Conservation (phyloP, 2,888 invertebrate species). For the Blastobasis adustella region DNA sequence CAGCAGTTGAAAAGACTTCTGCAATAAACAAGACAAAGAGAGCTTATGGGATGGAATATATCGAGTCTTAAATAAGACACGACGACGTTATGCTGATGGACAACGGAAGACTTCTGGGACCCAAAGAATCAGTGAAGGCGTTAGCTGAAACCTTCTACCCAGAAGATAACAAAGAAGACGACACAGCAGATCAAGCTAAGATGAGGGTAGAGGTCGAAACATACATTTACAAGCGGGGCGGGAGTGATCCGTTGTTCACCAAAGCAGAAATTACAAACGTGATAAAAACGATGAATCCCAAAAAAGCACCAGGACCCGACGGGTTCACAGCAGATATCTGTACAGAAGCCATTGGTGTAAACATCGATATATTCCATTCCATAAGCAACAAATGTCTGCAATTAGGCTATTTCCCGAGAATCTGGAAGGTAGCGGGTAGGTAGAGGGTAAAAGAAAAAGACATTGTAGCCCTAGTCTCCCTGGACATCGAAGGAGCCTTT, state of each 20-base stretch:
- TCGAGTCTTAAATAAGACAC: too few species aligned
- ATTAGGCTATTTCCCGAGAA: conserved; percentile 4
- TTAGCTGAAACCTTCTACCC: conserved; percentile 11
- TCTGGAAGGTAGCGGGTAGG: conserved; percentile 10
- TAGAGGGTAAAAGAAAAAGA: not conserved
- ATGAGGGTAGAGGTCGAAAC: too few species aligned
- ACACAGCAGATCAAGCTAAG: too few species aligned
- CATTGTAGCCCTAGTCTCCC: conserved; percentile 5
- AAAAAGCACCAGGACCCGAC: conserved; percentile 12
- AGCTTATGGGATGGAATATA: conserved; percentile 8
- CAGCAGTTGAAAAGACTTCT: conserved; percentile 16
- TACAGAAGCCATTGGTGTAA: not conserved
- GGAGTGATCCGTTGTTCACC: too few species aligned
- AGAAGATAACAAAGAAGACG: not conserved
- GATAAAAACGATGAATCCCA: conserved; percentile 7
- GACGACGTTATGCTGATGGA: not conserved
- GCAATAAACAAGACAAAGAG: conserved; percentile 14
- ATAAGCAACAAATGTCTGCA: conserved; percentile 8
- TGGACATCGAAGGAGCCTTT: conserved; percentile 13
- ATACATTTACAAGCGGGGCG: conserved; percentile 1
- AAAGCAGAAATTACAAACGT: too few species aligned
- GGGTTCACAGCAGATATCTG: conserved; percentile 11
- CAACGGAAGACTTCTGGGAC: not conserved
- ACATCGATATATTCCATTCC: not conserved
- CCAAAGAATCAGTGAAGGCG: conserved; percentile 6